These are phyloP conservation scores for Pristionchus entomophagus DNA, from an alignment of 2,888 invertebrate species.

Conservation along the genomic window DNA sequence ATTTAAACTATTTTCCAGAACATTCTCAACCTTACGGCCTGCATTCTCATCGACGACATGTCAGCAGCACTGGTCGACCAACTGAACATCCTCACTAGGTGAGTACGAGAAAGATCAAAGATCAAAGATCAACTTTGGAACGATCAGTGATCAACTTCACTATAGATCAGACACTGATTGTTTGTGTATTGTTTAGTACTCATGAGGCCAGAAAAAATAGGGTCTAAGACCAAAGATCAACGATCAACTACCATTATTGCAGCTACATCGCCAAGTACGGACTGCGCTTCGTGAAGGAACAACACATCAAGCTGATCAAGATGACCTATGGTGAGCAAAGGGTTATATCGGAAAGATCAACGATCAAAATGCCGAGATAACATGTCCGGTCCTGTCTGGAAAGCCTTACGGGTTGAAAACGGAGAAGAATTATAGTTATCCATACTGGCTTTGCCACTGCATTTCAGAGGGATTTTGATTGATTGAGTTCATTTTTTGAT, in stretches of 20 bases:
- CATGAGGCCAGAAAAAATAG: neutral
- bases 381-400: too few species aligned
- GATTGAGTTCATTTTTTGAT: too few species aligned
- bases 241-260: too few species aligned
- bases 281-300: conserved; percentile 51
- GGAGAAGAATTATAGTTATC: too few species aligned
- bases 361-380: neutral
- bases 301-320: conserved; percentile 50
- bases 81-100: neutral
- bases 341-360: too few species aligned
- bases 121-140: too few species aligned
- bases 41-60: conserved; percentile 40
- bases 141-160: neutral
- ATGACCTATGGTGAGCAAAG: conserved; percentile 47
- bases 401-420: too few species aligned
- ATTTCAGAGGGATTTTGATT: too few species aligned
- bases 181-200: too few species aligned
- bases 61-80: neutral
- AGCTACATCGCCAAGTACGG: conserved; percentile 56
- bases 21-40: neutral
- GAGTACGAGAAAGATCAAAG: neutral
- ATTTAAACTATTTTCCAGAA: neutral
- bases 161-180: neutral
- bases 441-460: too few species aligned
- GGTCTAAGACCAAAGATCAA: too few species aligned